These are phyloP conservation scores for Pristionchus fissidentatus DNA, from an alignment of 2,888 invertebrate species.

Conservation along the genomic window DNA sequence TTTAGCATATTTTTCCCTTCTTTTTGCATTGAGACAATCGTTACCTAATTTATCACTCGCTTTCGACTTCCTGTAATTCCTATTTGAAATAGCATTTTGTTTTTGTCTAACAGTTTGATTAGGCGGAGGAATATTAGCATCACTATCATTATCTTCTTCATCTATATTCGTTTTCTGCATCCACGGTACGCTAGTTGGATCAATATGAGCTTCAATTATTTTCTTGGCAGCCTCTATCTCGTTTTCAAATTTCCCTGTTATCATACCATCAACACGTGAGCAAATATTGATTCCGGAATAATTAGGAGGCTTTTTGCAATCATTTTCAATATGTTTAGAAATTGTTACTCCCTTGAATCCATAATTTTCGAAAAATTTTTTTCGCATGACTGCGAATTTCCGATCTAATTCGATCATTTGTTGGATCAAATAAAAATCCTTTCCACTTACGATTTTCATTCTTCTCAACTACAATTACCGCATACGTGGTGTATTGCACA, in stretches of 20 bases:
- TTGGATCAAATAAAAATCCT: background rate
- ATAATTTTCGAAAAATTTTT: background rate
- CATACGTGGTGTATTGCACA: background rate
- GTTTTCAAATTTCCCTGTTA: background rate
- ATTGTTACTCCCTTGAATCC: background rate
- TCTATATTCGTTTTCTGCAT: background rate
- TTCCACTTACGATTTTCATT: background rate
- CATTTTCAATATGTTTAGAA: background rate
- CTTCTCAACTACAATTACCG: background rate
- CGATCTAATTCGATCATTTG: background rate
- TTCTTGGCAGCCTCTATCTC: background rate
- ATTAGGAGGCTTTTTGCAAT: background rate
- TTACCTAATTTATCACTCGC: background rate
- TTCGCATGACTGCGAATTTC: background rate
- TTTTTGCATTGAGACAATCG: background rate
- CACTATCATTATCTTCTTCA: background rate
- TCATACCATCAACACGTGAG: background rate
- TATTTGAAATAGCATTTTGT: background rate
- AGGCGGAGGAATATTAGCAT: no score
- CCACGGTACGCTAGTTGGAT: background rate
- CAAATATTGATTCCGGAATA: conserved; percentile 1
- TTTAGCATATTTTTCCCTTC: background rate
- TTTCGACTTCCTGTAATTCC: background rate
- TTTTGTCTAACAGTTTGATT: background rate
- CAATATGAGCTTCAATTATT: background rate